These are phyloP conservation scores for Conchocele bisecta DNA, from an alignment of 2,888 invertebrate genomes.

Conservation along the genomic window DNA sequence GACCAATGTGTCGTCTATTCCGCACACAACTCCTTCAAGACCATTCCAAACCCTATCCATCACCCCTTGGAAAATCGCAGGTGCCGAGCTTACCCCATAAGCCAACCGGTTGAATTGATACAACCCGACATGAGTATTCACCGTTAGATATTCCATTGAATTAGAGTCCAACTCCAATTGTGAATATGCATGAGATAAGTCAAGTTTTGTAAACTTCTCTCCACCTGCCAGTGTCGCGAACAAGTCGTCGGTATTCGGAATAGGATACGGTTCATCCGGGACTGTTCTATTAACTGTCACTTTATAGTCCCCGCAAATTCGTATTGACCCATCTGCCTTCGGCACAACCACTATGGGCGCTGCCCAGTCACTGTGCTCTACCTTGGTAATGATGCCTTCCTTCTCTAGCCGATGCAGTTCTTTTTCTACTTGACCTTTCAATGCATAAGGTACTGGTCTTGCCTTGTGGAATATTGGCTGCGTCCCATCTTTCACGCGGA, in stretches of 20 bases:
- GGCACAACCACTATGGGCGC: conserved; percentile 57
- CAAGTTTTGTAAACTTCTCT: conserved; percentile 51
- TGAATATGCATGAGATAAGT: conserved; percentile 48
- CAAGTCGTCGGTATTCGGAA: conserved; percentile 52
- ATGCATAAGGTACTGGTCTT: conserved; percentile 30
- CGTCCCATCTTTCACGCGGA: conserved; percentile 7
- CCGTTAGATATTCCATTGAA: conserved; percentile 45
- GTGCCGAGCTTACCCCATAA: conserved; percentile 44
- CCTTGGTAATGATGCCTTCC: conserved; percentile 17
- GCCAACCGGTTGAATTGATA: conserved; percentile 36
- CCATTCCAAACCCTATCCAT: conserved; percentile 47
- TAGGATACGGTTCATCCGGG: conserved; percentile 62
- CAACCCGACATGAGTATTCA: conserved; percentile 52
- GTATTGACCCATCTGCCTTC: conserved; percentile 34
- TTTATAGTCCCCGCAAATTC: conserved; percentile 57
- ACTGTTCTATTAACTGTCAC: conserved; percentile 66
- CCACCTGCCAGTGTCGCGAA: conserved; percentile 50
- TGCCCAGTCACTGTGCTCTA: conserved; percentile 54
- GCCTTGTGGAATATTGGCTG: conserved; percentile 41
- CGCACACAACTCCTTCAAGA: conserved; percentile 19
- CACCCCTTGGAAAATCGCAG: conserved; percentile 47
- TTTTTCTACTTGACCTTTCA: conserved; percentile 25
- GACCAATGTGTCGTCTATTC: conserved; percentile 48
- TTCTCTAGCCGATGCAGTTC: conserved; percentile 31
- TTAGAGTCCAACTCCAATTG: conserved; percentile 39